Base-by-base conservation (phyloP, 2,113 vertebrate species). In the Ornithorhynchus anatinus region DNA sequence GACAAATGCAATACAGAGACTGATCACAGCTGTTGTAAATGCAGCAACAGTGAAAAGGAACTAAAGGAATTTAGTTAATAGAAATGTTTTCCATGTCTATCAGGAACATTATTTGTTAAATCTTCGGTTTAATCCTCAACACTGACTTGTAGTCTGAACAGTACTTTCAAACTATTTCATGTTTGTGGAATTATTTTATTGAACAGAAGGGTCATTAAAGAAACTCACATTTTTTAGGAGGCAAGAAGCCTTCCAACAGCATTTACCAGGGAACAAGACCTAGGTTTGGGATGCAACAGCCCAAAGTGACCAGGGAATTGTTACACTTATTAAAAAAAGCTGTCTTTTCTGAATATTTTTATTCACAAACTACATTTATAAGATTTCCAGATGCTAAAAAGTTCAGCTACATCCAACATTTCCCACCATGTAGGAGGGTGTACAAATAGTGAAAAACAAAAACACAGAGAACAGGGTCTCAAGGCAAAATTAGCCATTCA, bases 1-100 rank as follows among this genome's bases (percentile, higher is more conserved):
- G 85, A 82, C 65, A 85, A 89, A 89, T 87, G 86, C 63, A 78
- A 29, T 36, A 75, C 58, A 50, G 83, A 77, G 70, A 88, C 72
- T 77, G 58, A 87, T 68, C 27, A 73, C 84, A 89, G 81, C 85
- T 91, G 84, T 82, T 82, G 51, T 69, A 86, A 59, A 45, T 72
- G 86, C 68, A 87, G 60, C 17, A 33, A 33, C 65, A 48, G 22
- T 47, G 39, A 42, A 43, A 43, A 27, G 43, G 48, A 53, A 10
- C 3, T 50, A 45, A 75, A 80, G 61, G 58, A 82, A 80, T 63
- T 61, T 38, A 47, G 79, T 88, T 48, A 75, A 70, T 59, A 67
- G 36, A 29, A 87, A 72, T 67, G 83, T 72, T 70, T 74, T 62
- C 40, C 43, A 8, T 25, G 5, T 51, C 74, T 69, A 36, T 39